phyloP scores from a whole-genome alignment of 2,113 vertebrate species.

The Sapayoa aenigma region DNA sequence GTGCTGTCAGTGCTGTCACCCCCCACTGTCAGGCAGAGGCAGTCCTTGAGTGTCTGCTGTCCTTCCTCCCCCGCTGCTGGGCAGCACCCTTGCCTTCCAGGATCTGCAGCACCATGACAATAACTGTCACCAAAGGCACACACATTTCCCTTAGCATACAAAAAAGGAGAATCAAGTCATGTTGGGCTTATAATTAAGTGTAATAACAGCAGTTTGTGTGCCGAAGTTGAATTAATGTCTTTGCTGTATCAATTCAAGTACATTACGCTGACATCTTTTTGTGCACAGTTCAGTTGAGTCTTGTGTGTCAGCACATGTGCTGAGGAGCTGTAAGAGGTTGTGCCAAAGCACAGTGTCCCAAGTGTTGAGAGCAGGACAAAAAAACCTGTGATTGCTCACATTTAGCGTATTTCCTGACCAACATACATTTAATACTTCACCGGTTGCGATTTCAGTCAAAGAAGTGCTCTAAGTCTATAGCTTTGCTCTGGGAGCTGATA shows the following conservation, averaged over 20 bases:
- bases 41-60: background rate
- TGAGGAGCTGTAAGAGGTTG: background rate
- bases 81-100: background rate
- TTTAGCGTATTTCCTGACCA: background rate
- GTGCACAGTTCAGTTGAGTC: background rate
- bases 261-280: background rate
- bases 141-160: background rate
- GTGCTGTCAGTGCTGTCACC: background rate
- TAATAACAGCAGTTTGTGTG: background rate
- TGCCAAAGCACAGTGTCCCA: background rate
- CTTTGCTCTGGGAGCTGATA: background rate
- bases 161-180: background rate
- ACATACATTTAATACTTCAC: accelerated
- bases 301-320: background rate
- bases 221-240: background rate
- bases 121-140: background rate
- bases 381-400: background rate
- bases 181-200: background rate
- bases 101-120: background rate
- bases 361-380: background rate
- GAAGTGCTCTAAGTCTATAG: background rate
- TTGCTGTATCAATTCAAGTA: background rate
- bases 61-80: background rate
- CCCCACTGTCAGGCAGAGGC: background rate
- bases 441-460: background rate